These are phyloP conservation scores for Rhamphomyia laevipes DNA, from an alignment of 2,888 invertebrate species.

Conservation along the genomic window DNA sequence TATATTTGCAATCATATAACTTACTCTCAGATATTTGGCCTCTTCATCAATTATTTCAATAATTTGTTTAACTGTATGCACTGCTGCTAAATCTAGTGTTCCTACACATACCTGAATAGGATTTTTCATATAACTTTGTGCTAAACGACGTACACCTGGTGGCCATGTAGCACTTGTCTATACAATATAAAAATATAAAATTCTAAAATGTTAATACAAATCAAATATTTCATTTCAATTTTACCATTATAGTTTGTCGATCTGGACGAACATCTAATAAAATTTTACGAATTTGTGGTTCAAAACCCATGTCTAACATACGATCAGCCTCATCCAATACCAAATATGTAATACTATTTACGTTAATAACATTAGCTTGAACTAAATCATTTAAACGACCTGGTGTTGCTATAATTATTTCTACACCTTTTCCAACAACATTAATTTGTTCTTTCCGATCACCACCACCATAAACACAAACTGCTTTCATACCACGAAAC, in stretches of 20 bases:
- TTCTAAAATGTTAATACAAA: too few relatives aligned
- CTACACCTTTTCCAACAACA: constrained; percentile 64
- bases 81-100: constrained; percentile 75
- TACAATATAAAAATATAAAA: too few relatives aligned
- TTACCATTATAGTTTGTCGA: constrained; percentile 78
- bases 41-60: constrained; percentile 62
- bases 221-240: too few relatives aligned
- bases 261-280: constrained; percentile 73
- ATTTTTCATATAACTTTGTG: constrained; percentile 75
- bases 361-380: constrained; percentile 54
- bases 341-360: constrained; percentile 72
- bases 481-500: constrained; percentile 75
- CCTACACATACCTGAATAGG: constrained; percentile 88
- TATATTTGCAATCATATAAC: background rate
- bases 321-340: constrained; percentile 88
- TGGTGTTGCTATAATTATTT: constrained; percentile 92
- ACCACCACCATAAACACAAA: constrained; percentile 88
- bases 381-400: constrained; percentile 88
- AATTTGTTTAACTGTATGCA: constrained; percentile 73
- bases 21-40: constrained; percentile 51
- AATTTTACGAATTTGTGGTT: constrained; percentile 76
- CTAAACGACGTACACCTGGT: constrained; percentile 69
- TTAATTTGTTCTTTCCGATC: constrained; percentile 67
- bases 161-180: constrained; percentile 95
- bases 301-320: constrained; percentile 81